Base-by-base conservation (phyloP, 2,113 vertebrate species). In the Corythornis cristatus region DNA sequence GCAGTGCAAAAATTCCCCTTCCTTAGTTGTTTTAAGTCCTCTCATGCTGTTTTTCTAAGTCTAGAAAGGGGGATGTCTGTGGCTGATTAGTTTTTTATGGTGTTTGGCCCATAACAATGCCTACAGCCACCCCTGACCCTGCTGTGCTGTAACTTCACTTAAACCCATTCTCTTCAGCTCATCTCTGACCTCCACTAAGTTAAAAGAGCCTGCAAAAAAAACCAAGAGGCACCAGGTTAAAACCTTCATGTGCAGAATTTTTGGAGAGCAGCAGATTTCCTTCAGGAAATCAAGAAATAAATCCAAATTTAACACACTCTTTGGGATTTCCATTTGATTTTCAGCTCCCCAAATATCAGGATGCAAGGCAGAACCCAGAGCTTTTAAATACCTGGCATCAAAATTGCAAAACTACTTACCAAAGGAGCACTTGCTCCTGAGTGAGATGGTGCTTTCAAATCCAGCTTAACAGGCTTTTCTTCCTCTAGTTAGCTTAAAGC, bases 391-490 rank as follows among this genome's bases (percentile, higher is more conserved):
- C 45, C 80, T 82, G 70, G 56, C 77, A 90, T 60, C 53, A 78
- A 61, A 83, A 77, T 8, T 68, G 73, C 83, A 71, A 7, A 68
- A 73, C 60, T 54, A 14, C 80, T 92, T 78, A 88, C 45, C 65
- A 61, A 40, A 81, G 73, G 57, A 86, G 86, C 76, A 60, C 57
- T 89, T 56, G 56, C 48, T 83, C 72, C 85, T 83, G 82, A 93
- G 56, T 83, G 82, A 93, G 56, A 58, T 72, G 70, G 37, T 20
- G 86, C 92, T 95, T 90, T 93, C 80, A 86, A 88, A 86, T 67
- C 40, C 81, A 88, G 83, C 83, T 89, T 75, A 92, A 88, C 92
- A 93, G 77, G 93, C 83, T 93, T 90, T 92, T 67, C 90, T 89
- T 93, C 86, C 56, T 61, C 73, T 75, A 73, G 76, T 78, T 83